Percentiles rank a stretch among this genome's conserved stretches.
Evolutionary conservation across 2,113 vertebrate genomes (phyloP).

Genomic region (Dendropsophus ebraccatus): DNA sequence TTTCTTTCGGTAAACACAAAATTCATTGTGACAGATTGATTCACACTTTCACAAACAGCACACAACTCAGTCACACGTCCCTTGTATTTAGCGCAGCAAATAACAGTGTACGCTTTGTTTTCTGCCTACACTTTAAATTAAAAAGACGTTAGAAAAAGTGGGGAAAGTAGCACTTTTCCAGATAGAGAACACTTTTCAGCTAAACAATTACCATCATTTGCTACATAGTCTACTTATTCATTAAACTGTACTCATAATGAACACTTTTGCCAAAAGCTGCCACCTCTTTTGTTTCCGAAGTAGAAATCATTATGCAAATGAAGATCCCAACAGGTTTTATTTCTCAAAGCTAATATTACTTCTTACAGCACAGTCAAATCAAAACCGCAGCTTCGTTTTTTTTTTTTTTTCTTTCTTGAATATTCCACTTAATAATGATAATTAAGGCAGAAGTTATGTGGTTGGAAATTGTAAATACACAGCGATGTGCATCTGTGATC

Average conservation of each 20-base stretch:
- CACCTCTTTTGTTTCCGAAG: slow-evolving; percentile 28
- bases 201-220: slow-evolving; percentile 46
- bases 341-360: slow-evolving; percentile 20
- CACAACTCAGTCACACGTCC: slow-evolving; percentile 15
- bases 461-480: background rate
- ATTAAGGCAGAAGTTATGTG: background rate
- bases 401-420: background rate
- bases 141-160: slow-evolving; percentile 37
- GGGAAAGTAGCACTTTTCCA: slow-evolving; percentile 44
- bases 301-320: slow-evolving; percentile 30
- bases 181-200: slow-evolving; percentile 29
- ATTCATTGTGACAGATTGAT: slow-evolving; percentile 44
- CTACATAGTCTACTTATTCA: slow-evolving; percentile 33
- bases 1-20: background rate
- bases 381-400: background rate
- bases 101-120: slow-evolving; percentile 43
- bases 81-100: slow-evolving; percentile 43
- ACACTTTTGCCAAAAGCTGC: slow-evolving; percentile 1
- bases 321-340: slow-evolving; percentile 19
- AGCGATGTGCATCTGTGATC: background rate
- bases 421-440: slow-evolving; percentile 16
- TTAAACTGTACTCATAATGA: slow-evolving; percentile 49
- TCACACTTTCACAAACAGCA: slow-evolving; percentile 28
- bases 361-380: background rate
- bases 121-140: slow-evolving; percentile 50